These are phyloP conservation scores for Eumacrocentrus americanus DNA, from an alignment of 2,888 invertebrate species.

Conservation along the genomic window DNA sequence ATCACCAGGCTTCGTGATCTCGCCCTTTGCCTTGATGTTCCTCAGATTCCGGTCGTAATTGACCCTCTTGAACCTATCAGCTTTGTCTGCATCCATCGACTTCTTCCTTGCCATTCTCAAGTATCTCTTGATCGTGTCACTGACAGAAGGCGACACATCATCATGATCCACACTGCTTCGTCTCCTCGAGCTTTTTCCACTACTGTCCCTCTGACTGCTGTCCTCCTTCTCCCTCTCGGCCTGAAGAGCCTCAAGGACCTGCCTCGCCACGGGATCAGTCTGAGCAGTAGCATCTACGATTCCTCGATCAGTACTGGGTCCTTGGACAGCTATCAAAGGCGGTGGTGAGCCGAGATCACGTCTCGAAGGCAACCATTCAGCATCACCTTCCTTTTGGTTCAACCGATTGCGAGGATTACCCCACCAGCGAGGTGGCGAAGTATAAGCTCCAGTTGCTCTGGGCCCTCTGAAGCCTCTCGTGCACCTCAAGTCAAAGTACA, in stretches of 20 bases:
- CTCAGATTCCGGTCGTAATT: slow-evolving; percentile 86
- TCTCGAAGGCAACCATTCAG: slow-evolving; percentile 36
- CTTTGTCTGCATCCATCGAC: slow-evolving; percentile 80
- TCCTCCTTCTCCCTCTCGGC: slow-evolving; percentile 64
- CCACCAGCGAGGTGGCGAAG: slow-evolving; percentile 55
- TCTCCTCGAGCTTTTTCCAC: slow-evolving; percentile 60
- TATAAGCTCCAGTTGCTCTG: slow-evolving; percentile 55
- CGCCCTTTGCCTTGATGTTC: slow-evolving; percentile 80
- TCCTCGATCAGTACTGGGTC: slow-evolving; percentile 66
- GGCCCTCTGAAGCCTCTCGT: slow-evolving; percentile 67
- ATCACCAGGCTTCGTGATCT: slow-evolving; percentile 76
- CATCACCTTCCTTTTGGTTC: slow-evolving; percentile 38
- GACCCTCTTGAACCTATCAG: slow-evolving; percentile 83
- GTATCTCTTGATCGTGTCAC: slow-evolving; percentile 86
- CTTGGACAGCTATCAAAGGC: slow-evolving; percentile 72
- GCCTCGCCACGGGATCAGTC: slow-evolving; percentile 68
- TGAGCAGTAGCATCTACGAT: slow-evolving; percentile 67
- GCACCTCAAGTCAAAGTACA: slow-evolving; percentile 75
- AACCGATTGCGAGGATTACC: slow-evolving; percentile 39
- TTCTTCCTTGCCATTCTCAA: slow-evolving; percentile 87
- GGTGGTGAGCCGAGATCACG: slow-evolving; percentile 65
- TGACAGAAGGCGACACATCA: slow-evolving; percentile 84
- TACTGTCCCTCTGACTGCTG: slow-evolving; percentile 47
- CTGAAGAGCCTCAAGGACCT: slow-evolving; percentile 63
- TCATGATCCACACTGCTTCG: slow-evolving; percentile 83